Percentiles rank a stretch among this genome's conserved stretches.
These are phyloP conservation scores for Diarsia rubi DNA, from an alignment of 2,888 invertebrate species.

Conservation along the genomic window DNA sequence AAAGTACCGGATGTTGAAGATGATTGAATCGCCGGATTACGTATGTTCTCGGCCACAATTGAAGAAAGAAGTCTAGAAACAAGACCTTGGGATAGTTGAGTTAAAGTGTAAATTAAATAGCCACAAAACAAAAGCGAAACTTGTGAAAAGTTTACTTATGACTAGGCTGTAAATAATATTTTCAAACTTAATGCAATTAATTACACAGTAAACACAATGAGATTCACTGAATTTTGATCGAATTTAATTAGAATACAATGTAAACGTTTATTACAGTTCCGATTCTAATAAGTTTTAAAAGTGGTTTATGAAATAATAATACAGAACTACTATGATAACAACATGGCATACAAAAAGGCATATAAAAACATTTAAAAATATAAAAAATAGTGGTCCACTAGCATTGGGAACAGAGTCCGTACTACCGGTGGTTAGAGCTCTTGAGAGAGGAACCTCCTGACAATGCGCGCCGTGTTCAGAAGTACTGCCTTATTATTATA, in stretches of 20 bases:
- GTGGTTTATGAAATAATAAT: not conserved
- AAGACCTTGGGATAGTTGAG: not conserved
- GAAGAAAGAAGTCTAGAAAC: not conserved
- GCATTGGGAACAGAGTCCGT: too few species aligned
- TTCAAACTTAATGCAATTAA: not conserved
- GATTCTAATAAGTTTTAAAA: not conserved
- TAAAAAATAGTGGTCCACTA: too few species aligned
- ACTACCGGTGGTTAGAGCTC: too few species aligned
- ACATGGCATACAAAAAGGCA: too few species aligned
- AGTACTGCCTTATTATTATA: too few species aligned
- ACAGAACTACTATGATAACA: not conserved
- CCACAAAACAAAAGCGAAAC: not conserved
- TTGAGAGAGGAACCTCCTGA: too few species aligned
- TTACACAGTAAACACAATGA: not conserved
- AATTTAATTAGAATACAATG: not conserved
- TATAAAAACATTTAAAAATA: too few species aligned
- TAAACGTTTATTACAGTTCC: not conserved
- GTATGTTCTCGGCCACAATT: not conserved
- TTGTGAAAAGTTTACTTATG: not conserved
- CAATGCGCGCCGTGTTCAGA: too few species aligned
- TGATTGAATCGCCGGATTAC: conserved; percentile 7
- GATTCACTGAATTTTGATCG: too few species aligned
- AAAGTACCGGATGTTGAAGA: conserved; percentile 13
- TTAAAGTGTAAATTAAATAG: too few species aligned
- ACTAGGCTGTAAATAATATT: not conserved